Conservation (phyloP, 2,113 vertebrate species). For the Indicator indicator region DNA sequence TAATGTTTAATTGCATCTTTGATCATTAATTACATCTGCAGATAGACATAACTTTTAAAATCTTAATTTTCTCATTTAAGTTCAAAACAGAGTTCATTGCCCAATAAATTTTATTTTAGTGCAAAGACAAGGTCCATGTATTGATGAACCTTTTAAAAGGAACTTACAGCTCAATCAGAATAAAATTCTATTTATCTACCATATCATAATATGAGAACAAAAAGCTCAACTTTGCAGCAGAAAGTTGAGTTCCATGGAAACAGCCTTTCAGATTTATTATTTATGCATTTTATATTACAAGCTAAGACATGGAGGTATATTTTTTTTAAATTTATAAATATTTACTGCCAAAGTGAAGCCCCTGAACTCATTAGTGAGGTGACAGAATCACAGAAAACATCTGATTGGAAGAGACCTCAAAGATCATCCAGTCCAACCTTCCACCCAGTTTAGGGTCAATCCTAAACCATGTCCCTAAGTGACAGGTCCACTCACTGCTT, state of each 20-base stretch:
- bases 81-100: background rate
- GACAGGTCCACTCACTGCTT: no score
- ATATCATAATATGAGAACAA: background rate
- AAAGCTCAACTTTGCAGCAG: background rate
- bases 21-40: constrained; percentile 46
- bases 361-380: background rate
- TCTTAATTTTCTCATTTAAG: constrained; percentile 58
- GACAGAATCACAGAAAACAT: no score
- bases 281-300: background rate
- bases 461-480: no score
- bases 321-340: background rate
- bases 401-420: no score
- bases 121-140: background rate
- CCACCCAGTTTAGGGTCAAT: no score
- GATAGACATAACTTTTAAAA: constrained; percentile 53
- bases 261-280: background rate
- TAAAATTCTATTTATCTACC: constrained; percentile 44
- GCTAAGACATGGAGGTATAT: background rate
- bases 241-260: background rate
- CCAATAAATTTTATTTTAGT: constrained; percentile 31
- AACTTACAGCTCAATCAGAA: constrained; percentile 32
- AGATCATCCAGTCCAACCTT: no score
- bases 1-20: constrained; percentile 57
- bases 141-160: constrained; percentile 26
- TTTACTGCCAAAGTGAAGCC: background rate